phyloP scores from a whole-genome alignment of 2,113 vertebrate genomes.

The Condylura cristata region DNA sequence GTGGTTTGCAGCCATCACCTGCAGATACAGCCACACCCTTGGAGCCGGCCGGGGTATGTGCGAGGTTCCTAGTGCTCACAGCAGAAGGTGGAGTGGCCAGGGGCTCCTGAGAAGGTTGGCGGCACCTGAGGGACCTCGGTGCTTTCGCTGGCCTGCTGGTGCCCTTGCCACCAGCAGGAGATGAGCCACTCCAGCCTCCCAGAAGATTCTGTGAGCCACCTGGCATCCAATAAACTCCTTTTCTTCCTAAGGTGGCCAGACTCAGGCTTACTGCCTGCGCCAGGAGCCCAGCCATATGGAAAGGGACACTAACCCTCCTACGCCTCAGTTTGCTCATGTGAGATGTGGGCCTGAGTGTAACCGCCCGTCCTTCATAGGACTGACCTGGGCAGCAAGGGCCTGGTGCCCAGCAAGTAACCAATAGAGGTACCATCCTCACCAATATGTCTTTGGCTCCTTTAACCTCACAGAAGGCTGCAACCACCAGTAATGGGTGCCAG shows the following conservation, averaged over 20 bases:
- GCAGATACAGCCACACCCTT: no score
- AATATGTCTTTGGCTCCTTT: not conserved
- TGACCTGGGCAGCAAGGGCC: not conserved
- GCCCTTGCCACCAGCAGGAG: not conserved
- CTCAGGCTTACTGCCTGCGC: not conserved
- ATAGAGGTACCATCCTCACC: not conserved
- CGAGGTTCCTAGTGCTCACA: accelerated
- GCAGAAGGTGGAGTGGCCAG: not conserved
- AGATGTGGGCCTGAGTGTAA: no score
- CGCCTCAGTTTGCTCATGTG: not conserved
- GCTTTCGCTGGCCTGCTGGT: no score
- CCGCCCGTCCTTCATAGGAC: not conserved
- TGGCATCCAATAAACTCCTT: not conserved
- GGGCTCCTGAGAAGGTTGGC: not conserved
- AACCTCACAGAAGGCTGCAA: no score
- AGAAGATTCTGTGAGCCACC: not conserved
- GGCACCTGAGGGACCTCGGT: not conserved
- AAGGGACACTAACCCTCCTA: not conserved
- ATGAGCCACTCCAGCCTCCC: not conserved
- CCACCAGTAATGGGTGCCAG: not conserved
- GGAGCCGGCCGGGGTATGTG: no score
- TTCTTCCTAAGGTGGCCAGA: not conserved
- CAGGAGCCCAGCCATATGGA: not conserved
- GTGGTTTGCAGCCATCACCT: not conserved
- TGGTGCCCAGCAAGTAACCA: not conserved